A percentile compares a stretch with the other conserved stretches of the same genome.
Conservation (phyloP, 2,888 invertebrate genomes). For the Beris chalybata region DNA sequence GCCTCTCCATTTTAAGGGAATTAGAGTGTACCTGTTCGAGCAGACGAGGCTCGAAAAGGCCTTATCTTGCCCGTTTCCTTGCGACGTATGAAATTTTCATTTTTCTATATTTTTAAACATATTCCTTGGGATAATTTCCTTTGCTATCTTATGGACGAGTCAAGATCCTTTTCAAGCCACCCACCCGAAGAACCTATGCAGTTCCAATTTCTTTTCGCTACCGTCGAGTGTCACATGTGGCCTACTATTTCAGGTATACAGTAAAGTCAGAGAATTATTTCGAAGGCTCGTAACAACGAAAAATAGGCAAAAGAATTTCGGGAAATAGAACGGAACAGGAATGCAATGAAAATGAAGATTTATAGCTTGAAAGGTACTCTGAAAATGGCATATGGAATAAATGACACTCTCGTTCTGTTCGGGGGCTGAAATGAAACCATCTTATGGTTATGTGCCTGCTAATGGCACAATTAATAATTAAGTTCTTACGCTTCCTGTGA, state of each 20-base stretch:
- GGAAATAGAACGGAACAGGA: slow-evolving; percentile 4
- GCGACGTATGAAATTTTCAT: neutral
- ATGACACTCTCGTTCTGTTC: slow-evolving; percentile 29
- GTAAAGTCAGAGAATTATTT: slow-evolving; percentile 23
- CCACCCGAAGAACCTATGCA: neutral
- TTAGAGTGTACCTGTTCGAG: slow-evolving; percentile 26
- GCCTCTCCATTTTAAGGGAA: slow-evolving; percentile 29
- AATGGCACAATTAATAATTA: slow-evolving; percentile 40
- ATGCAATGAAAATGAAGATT: slow-evolving; percentile 38
- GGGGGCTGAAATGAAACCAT: slow-evolving; percentile 29
- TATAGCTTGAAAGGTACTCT: slow-evolving; percentile 31
- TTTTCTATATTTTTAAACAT: slow-evolving; percentile 1
- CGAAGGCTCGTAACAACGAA: slow-evolving; percentile 4
- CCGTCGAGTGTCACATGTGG: slow-evolving; percentile 11
- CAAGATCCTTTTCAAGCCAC: neutral
- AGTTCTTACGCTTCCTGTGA: slow-evolving; percentile 35
- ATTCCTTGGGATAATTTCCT: slow-evolving; percentile 9
- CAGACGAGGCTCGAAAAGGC: slow-evolving; percentile 8
- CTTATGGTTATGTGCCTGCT: slow-evolving; percentile 36
- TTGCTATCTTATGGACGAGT: neutral
- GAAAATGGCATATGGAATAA: slow-evolving; percentile 37
- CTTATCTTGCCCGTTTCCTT: neutral
- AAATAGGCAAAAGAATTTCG: slow-evolving; percentile 10
- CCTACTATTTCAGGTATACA: slow-evolving; percentile 23
- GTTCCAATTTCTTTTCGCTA: neutral